These are phyloP conservation scores for Embiotoca jacksoni DNA, from an alignment of 2,113 vertebrate genomes.

Conservation along the genomic window DNA sequence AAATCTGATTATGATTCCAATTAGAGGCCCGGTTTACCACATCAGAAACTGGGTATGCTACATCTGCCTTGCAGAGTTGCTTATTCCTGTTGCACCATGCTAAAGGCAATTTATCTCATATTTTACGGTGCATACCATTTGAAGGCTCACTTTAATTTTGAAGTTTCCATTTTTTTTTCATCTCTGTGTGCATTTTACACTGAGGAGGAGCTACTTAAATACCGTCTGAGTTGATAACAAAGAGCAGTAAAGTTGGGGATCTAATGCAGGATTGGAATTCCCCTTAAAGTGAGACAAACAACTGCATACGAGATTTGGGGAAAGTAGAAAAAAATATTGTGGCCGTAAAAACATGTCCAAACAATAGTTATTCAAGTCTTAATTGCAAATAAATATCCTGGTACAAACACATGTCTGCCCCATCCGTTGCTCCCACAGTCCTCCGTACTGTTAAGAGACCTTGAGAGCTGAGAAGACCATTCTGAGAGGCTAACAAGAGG, in stretches of 20 bases:
- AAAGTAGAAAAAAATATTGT: neutral
- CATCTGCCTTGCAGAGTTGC: conserved; percentile 50
- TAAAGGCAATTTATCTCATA: neutral
- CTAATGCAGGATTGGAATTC: conserved; percentile 22
- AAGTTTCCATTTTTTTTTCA: conserved; percentile 23
- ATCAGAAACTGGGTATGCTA: conserved; percentile 44
- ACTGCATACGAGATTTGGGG: neutral
- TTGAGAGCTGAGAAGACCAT: conserved; percentile 26
- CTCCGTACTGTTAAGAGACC: conserved; percentile 11
- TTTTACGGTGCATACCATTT: conserved; percentile 7
- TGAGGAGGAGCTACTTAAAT: neutral
- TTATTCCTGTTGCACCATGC: conserved; percentile 29
- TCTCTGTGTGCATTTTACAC: conserved; percentile 32
- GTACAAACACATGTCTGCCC: neutral
- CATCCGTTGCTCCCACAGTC: conserved; percentile 1
- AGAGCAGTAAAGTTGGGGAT: neutral
- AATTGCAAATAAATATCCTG: neutral
- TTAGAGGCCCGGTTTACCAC: conserved; percentile 64
- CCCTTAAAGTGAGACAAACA: neutral
- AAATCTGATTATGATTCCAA: conserved; percentile 63
- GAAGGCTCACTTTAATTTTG: neutral
- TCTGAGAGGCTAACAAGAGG: conserved; percentile 34
- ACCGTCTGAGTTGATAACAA: conserved; percentile 2
- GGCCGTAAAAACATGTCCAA: neutral
- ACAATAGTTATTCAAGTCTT: neutral